Base-by-base conservation (phyloP, 2,113 vertebrate species). In the Xiphias gladius region DNA sequence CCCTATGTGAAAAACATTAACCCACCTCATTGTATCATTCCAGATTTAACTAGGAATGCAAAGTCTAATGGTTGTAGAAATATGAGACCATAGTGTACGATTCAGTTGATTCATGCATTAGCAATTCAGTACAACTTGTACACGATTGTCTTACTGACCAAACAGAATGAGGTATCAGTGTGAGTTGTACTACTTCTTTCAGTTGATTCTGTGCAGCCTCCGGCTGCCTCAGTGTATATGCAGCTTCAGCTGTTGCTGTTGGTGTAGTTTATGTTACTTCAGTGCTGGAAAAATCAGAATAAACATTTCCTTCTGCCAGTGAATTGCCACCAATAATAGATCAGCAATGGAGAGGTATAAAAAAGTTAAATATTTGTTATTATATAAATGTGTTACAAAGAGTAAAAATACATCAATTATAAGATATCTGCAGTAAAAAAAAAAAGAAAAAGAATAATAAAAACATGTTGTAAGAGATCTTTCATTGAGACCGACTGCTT, bases 51-150 rank as follows among this genome's bases (percentile, higher is more conserved):
- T 69, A 66, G 12, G 20, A 54, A 13, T n/a, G 9, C 48, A 64
- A 57, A 57, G 43, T 75, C 20, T 72, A 48, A 50, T 64, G 55
- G 12, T 26, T 35, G 54, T 22, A 39, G 41, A 20, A 55, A 66
- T 37, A 30, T 12, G 46, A 76, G 41, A 76, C 37, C 66, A 63
- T 13, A 1, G 14, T 57, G 64, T 52, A 22, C 8, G 0, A 52
- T 57, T 12, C 5, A 13, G 55, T 28, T 52, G 22, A 41, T 28
- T 73, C 16, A 22, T 46, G 73, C 66, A 37, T 59, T 83, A 59
- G 48, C n/a, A 55, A 32, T 61, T 43, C 28, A 39, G 76, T 28
- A 64, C 43, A 70, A 59, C 57, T 55, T 75, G 52, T 59, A 48
- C 63, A 43, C 41, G 35, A 11, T 11, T 9, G 41, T 69, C n/a